phyloP scores from a whole-genome alignment of 1,140 invertebrate genomes.

The Drosophila bifasciata region DNA sequence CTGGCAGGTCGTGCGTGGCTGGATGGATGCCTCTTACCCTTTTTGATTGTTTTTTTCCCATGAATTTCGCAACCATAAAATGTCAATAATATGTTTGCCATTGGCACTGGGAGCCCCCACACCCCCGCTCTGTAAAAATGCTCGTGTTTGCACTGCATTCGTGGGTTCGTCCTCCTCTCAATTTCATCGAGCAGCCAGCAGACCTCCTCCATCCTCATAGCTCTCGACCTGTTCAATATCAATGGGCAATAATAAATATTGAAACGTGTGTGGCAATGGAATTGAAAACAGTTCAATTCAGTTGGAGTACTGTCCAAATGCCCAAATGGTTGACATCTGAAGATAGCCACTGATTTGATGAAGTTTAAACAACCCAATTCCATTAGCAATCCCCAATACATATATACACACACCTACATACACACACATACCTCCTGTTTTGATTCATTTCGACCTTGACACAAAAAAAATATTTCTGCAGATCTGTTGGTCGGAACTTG shows the following conservation, averaged over 20 bases:
- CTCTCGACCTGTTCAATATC: constrained; percentile 55
- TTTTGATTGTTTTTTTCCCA: constrained; percentile 60
- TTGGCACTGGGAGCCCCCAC: constrained; percentile 31
- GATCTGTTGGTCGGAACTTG: too few species aligned
- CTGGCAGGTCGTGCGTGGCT: constrained; percentile 29
- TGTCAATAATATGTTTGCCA: constrained; percentile 73
- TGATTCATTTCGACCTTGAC: too few species aligned
- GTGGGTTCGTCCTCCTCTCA: constrained; percentile 13
- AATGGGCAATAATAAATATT: constrained; percentile 67
- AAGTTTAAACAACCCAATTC: constrained; percentile 48
- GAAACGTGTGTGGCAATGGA: constrained; percentile 33
- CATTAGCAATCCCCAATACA: constrained; percentile 16
- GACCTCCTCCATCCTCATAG: constrained; percentile 11
- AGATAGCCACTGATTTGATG: constrained; percentile 44
- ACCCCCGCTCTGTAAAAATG: constrained; percentile 15
- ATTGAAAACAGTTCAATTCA: constrained; percentile 25
- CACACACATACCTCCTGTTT: too few species aligned
- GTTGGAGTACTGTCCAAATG: constrained; percentile 14
- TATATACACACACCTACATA: too few species aligned
- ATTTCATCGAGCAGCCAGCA: constrained; percentile 31
- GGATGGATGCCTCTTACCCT: constrained; percentile 28
- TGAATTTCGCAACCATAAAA: constrained; percentile 69
- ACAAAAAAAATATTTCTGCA: too few species aligned
- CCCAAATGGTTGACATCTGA: too few species aligned
- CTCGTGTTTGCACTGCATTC: constrained; percentile 47